phyloP scores from a whole-genome alignment of 2,113 vertebrate genomes.

The Notothenia coriiceps region DNA sequence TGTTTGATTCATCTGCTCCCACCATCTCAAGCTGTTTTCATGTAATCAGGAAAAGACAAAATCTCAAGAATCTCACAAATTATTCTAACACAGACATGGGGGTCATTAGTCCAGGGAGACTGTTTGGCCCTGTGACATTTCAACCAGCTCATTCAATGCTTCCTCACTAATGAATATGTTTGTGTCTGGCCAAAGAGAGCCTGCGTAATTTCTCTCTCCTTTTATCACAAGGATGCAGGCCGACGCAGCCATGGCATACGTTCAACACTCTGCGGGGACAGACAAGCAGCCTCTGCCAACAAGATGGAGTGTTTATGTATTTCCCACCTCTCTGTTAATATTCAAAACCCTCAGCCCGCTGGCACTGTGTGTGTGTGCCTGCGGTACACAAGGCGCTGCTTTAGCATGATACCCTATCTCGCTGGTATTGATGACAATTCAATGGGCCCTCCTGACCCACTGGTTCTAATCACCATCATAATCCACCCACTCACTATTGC shows the following conservation, averaged over 20 bases:
- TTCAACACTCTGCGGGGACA: slow-evolving; percentile 69
- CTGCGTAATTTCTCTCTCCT: slow-evolving; percentile 72
- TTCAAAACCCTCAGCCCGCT: slow-evolving; percentile 64
- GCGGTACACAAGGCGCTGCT: slow-evolving; percentile 14
- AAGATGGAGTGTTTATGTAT: slow-evolving; percentile 75
- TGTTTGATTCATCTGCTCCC: background rate
- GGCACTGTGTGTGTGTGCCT: slow-evolving; percentile 12
- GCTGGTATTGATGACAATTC: slow-evolving; percentile 64
- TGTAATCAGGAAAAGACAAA: slow-evolving; percentile 3
- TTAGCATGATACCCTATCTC: slow-evolving; percentile 53
- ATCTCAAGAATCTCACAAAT: slow-evolving; percentile 13
- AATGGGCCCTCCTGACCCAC: slow-evolving; percentile 59
- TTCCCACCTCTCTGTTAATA: slow-evolving; percentile 71
- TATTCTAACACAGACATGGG: slow-evolving; percentile 21
- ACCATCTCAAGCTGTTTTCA: too few relatives aligned
- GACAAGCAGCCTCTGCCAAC: slow-evolving; percentile 76
- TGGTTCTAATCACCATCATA: slow-evolving; percentile 68
- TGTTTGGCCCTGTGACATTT: slow-evolving; percentile 80
- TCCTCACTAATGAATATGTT: slow-evolving; percentile 80
- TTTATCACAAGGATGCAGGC: slow-evolving; percentile 83
- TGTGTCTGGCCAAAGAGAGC: slow-evolving; percentile 62
- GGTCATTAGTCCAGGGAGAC: slow-evolving; percentile 74
- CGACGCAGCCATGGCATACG: slow-evolving; percentile 66
- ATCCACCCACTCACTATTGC: slow-evolving; percentile 63
- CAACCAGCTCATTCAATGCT: slow-evolving; percentile 70